Conservation (phyloP, 1,140 invertebrate genomes). For the Pemphigus obesinymphae region DNA sequence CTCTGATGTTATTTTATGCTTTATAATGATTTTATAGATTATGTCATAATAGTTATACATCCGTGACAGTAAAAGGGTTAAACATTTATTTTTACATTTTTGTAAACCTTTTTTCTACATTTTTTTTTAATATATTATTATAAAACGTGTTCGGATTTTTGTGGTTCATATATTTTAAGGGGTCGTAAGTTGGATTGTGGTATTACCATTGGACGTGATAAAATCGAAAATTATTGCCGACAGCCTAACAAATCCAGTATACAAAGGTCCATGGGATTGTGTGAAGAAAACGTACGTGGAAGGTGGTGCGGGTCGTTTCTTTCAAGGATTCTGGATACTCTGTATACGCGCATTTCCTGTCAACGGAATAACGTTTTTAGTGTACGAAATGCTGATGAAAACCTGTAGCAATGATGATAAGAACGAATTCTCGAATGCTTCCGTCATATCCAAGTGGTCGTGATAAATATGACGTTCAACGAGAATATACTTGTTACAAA, state of each 20-base stretch:
- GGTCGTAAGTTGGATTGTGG: constrained; percentile 63
- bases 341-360: constrained; percentile 63
- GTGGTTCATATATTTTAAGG: too few relatives aligned
- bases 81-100: too few relatives aligned
- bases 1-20: too few relatives aligned
- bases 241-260: constrained; percentile 53
- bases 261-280: constrained; percentile 56
- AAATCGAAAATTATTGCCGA: constrained; percentile 72
- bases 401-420: neutral
- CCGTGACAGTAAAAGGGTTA: too few relatives aligned
- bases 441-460: neutral
- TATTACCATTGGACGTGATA: constrained; percentile 71
- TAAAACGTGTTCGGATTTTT: too few relatives aligned
- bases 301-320: constrained; percentile 56
- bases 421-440: neutral
- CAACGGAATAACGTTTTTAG: constrained; percentile 65
- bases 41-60: too few relatives aligned
- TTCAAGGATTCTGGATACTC: constrained; percentile 58
- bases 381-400: constrained; percentile 54
- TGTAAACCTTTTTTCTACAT: too few relatives aligned
- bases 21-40: too few relatives aligned
- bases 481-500: too few relatives aligned
- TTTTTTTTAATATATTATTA: too few relatives aligned
- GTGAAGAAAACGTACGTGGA: constrained; percentile 52
- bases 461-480: too few relatives aligned